phyloP scores from a whole-genome alignment of 2,113 vertebrate species.

The Laterallus jamaicensis region DNA sequence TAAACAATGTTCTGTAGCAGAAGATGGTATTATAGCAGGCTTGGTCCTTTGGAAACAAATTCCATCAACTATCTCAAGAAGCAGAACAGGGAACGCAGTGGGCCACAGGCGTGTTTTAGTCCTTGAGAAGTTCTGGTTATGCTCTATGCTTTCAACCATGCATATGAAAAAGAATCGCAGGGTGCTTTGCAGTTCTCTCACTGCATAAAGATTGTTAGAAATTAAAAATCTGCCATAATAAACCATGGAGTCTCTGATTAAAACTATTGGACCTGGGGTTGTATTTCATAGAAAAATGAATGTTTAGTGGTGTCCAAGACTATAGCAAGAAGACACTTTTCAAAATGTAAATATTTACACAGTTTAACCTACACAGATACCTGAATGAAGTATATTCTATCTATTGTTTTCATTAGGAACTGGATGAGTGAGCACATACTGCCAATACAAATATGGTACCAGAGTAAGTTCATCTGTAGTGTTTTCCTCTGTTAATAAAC shows the following conservation, averaged over 20 bases:
- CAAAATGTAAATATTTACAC: not conserved
- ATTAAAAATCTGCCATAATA: not conserved
- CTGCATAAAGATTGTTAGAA: not conserved
- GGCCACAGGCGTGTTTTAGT: not conserved
- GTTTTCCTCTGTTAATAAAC: not conserved
- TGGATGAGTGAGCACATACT: not conserved
- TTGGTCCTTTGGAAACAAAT: not conserved
- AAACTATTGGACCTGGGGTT: not conserved
- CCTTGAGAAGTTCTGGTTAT: not conserved
- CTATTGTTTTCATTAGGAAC: not conserved
- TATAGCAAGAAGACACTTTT: not conserved
- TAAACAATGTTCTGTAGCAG: not conserved
- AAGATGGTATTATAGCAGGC: not conserved
- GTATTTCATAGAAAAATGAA: not conserved
- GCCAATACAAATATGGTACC: not conserved
- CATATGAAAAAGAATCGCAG: not conserved
- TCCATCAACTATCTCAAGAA: not conserved
- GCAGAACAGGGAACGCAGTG: not conserved
- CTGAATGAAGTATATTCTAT: not conserved
- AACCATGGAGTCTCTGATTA: not conserved
- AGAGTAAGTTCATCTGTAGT: not conserved
- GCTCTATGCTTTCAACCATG: not conserved
- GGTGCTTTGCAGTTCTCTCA: not conserved
- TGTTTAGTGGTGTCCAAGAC: not conserved
- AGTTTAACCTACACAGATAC: not conserved